Evolutionary conservation across 37 sponge, comb jelly and placozoan species (phyloP), one percentile per base, ranked within the genome.

Genomic region (Chondrosia reniformis): DNA sequence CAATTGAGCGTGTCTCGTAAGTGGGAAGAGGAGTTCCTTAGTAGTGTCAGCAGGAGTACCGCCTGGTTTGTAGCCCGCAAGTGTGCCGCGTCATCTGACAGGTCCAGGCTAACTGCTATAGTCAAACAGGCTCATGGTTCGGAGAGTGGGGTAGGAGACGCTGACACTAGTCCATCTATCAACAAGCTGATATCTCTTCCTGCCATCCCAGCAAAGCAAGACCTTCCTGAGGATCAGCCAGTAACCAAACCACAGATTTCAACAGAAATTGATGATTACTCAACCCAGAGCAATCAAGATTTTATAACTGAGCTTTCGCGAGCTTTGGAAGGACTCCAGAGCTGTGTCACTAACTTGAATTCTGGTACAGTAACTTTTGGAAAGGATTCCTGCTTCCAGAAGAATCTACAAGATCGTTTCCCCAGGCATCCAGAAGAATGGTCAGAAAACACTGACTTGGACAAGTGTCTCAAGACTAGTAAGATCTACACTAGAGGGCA

Each of bases 321-420:
- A 40, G 85, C 77, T 13, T 65, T 81, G 17, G 65, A 49, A 43
- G 72, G 72, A 2, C 72, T 69, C 21, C 72, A 69, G 9, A 40
- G 44, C 17, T 69, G 43, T 34, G n/a, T 3, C 13, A 44, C 44
- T 41, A 13, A 44, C 24, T 39, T 69, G 41, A 44, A 69, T 44
- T 40, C 72, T 0, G 52, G 74, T 62, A 84, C 46, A 30, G 46
- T 46, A 33, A 28, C 33, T 36, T 38, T 46, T 74, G 41, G 33
- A 33, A 54, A n/a, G 61, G 79, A 33, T 75, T 4, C 76, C 76
- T 22, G 63, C 55, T 41, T 62, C 69, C 27, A 83, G 46, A 55
- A 85, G 77, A 76, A 76, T n/a, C 55, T 89, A 17, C 82, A 89
- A 52, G 31, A 22, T 0, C 55, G 57, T 46, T 89, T 64, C 39